These are phyloP conservation scores for Ametastegia equiseti DNA, from an alignment of 2,888 invertebrate genomes.

Conservation along the genomic window DNA sequence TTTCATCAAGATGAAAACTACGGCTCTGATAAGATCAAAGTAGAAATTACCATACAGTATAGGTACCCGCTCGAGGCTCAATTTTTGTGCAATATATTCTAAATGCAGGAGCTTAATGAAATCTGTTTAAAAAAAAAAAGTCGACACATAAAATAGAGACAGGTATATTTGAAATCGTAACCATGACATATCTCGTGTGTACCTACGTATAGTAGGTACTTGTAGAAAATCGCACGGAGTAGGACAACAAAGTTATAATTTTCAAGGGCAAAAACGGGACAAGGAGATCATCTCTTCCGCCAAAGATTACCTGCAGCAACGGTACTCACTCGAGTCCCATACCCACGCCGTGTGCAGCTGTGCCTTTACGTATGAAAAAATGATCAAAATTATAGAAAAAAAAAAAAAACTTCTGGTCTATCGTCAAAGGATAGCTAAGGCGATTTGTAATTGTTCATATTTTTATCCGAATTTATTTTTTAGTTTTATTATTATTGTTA, in stretches of 20 bases:
- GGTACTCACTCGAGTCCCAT: constrained; percentile 35
- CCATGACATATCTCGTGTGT: too few species aligned
- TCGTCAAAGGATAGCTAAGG: background rate
- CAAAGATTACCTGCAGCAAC: constrained; percentile 17
- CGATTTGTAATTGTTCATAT: too few species aligned
- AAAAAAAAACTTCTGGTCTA: background rate
- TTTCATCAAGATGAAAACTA: background rate
- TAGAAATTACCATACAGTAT: too few species aligned
- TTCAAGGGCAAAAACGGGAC: constrained; percentile 36
- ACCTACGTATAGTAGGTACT: background rate
- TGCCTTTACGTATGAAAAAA: background rate
- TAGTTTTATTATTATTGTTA: background rate
- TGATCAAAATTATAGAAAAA: background rate
- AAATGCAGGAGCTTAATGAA: too few species aligned
- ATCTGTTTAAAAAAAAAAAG: background rate
- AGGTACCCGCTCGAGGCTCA: too few species aligned
- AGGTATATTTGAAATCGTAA: too few species aligned
- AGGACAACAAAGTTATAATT: constrained; percentile 37
- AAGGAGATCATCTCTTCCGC: constrained; percentile 33
- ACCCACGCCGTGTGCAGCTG: background rate
- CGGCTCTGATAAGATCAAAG: background rate
- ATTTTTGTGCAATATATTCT: too few species aligned
- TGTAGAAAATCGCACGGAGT: background rate
- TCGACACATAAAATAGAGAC: background rate
- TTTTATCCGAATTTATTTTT: background rate